These are phyloP conservation scores for Gorilla gorilla DNA, from an alignment of 2,113 vertebrate species.

Conservation along the genomic window DNA sequence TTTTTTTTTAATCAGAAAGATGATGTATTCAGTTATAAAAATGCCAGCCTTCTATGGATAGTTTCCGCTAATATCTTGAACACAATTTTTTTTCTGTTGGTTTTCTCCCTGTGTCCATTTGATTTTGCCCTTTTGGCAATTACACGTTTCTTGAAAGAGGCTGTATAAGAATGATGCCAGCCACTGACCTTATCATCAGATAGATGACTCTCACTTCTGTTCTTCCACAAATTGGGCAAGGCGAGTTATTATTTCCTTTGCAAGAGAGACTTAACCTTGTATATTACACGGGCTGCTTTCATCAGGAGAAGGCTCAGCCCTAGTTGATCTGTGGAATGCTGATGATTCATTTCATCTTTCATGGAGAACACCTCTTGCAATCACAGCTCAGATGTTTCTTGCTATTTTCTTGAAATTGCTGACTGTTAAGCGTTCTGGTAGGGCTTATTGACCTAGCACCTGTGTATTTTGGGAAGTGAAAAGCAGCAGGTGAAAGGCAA, in stretches of 20 bases:
- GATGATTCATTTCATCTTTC: neutral
- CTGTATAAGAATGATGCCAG: neutral
- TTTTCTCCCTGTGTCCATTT: neutral
- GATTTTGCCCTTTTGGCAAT: neutral
- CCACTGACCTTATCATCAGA: neutral
- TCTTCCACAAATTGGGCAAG: neutral
- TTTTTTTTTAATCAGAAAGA: neutral
- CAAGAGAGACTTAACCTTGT: neutral
- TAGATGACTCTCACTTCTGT: neutral
- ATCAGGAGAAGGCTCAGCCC: neutral
- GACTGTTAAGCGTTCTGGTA: neutral
- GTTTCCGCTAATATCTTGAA: neutral
- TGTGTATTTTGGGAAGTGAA: neutral
- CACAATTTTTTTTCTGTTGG: neutral
- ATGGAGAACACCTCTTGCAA: neutral
- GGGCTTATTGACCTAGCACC: neutral
- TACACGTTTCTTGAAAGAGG: neutral
- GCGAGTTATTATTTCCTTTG: slow-evolving; percentile 11
- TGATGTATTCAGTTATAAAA: neutral
- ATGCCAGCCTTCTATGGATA: neutral
- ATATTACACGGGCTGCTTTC: neutral
- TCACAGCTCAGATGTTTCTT: neutral
- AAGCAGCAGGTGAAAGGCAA: slow-evolving; percentile 20
- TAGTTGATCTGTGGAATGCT: neutral
- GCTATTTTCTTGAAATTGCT: neutral